These are phyloP conservation scores for Atopsyche davidsoni DNA, from an alignment of 1,140 invertebrate species.

Conservation along the genomic window DNA sequence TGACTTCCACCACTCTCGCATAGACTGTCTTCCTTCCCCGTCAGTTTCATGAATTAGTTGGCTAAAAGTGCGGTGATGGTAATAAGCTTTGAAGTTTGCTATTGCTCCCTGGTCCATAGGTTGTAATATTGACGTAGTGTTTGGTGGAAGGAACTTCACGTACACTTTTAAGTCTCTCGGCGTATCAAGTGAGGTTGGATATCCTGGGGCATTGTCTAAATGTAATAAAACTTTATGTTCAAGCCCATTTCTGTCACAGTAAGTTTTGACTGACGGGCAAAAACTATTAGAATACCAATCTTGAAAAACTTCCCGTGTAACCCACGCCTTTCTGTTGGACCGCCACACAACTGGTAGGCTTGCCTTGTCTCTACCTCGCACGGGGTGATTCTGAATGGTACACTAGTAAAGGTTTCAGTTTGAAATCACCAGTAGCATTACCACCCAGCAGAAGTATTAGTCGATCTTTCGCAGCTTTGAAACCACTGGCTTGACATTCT, in stretches of 20 bases:
- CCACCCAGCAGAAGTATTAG: constrained; percentile 38
- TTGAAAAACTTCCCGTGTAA: constrained; percentile 37
- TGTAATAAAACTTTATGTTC: constrained; percentile 31
- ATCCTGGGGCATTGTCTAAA: constrained; percentile 33
- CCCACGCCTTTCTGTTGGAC: constrained; percentile 41
- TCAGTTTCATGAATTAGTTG: constrained; percentile 26
- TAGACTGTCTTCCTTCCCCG: not conserved
- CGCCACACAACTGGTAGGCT: constrained; percentile 39
- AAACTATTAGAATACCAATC: constrained; percentile 34
- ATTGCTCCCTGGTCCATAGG: constrained; percentile 39
- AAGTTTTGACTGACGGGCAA: constrained; percentile 32
- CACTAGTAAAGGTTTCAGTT: constrained; percentile 43
- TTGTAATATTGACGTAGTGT: constrained; percentile 36
- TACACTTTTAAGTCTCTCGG: constrained; percentile 22
- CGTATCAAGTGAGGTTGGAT: constrained; percentile 31
- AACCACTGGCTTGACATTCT: constrained; percentile 33
- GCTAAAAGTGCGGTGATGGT: constrained; percentile 30
- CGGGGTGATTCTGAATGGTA: constrained; percentile 39
- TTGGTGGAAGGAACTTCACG: constrained; percentile 34
- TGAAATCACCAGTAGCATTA: constrained; percentile 40
- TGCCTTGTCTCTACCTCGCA: constrained; percentile 32
- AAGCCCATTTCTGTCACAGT: constrained; percentile 30
- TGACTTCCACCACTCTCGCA: constrained; percentile 21
- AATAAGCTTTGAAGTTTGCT: constrained; percentile 38
- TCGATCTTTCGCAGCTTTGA: constrained; percentile 38